A percentile compares a stretch with the other conserved stretches of the same genome.
These are phyloP conservation scores for Rhabdophis nuchalis DNA, from an alignment of 2,797 vertebrate species.

Conservation along the genomic window DNA sequence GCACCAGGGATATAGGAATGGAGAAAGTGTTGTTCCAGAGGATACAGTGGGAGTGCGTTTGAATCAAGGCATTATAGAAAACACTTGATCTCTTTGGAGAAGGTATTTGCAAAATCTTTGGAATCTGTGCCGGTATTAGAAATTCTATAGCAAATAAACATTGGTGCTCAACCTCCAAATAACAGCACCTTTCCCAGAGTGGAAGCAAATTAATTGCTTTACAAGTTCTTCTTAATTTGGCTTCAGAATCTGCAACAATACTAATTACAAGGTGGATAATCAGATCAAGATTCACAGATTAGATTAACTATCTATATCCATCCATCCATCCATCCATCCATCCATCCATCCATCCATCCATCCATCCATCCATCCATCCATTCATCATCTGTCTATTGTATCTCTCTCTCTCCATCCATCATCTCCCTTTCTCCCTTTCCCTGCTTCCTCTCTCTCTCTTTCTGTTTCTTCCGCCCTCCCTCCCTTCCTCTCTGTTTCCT, in stretches of 20 bases:
- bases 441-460: too few relatives aligned
- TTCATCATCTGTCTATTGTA: too few relatives aligned
- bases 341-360: too few relatives aligned
- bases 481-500: too few relatives aligned
- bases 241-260: neutral
- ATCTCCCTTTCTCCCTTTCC: too few relatives aligned
- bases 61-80: neutral
- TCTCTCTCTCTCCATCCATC: too few relatives aligned
- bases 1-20: constrained; percentile 22
- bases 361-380: too few relatives aligned
- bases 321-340: too few relatives aligned
- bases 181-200: neutral
- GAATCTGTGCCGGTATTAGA: neutral
- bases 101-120: neutral
- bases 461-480: too few relatives aligned
- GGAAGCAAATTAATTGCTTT: constrained; percentile 18
- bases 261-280: neutral
- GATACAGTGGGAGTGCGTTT: neutral
- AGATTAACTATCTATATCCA: neutral
- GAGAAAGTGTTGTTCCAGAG: constrained; percentile 1
- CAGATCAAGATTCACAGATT: neutral
- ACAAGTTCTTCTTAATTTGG: neutral
- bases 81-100: neutral
- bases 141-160: constrained; percentile 3
- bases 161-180: neutral